Base-by-base conservation (phyloP, 1,140 invertebrate species). In the Odontomachus brunneus region DNA sequence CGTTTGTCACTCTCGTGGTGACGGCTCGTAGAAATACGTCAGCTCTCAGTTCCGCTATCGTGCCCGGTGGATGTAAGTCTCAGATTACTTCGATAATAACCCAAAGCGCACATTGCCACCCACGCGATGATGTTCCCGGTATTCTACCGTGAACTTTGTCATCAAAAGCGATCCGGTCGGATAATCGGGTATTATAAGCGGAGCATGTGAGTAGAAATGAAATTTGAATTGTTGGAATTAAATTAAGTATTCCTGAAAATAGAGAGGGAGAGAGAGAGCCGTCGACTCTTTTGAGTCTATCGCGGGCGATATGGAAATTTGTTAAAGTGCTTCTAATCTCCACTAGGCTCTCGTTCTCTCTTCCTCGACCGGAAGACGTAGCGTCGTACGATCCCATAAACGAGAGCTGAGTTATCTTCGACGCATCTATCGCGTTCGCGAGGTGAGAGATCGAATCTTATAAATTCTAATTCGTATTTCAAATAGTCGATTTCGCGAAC, bases 391-490 rank as follows among this genome's bases (percentile, higher is more conserved):
- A 44, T 44, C 49, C 12, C 1, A 11, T 15, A 12, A 17, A 2
- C 19, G 15, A 24, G 33, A 24, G 17, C 1, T 26, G 5, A 62
- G 1, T 1, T 2, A 15, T 60, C 62, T 1, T 17, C 24, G 38
- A 60, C 15, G 2, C 7, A 33, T 9, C 2, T 55, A 59, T 62
- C 3, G 14, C 15, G n/a, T 29, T 44, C 62, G 12, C 57, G 19
- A 3, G 38, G 9, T 7, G n/a, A 33, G 3, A 49, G 0, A 4
- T 51, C 0, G 9, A 0, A 15, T 14, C 60, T 63, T 17, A 53
- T 66, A 67, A 78, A 78, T 38, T 67, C 29, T 51, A 67, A 78
- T 78, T 78, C 7, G 17, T 49, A 66, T 78, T 76, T 67, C 62
- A 33, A 12, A 19, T 66, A 53, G 26, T 78, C 22, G 49, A 69